A percentile compares a stretch with the other conserved stretches of the same genome.
Conservation (phyloP, 2,797 vertebrate species). For the Nyctibius grandis region DNA sequence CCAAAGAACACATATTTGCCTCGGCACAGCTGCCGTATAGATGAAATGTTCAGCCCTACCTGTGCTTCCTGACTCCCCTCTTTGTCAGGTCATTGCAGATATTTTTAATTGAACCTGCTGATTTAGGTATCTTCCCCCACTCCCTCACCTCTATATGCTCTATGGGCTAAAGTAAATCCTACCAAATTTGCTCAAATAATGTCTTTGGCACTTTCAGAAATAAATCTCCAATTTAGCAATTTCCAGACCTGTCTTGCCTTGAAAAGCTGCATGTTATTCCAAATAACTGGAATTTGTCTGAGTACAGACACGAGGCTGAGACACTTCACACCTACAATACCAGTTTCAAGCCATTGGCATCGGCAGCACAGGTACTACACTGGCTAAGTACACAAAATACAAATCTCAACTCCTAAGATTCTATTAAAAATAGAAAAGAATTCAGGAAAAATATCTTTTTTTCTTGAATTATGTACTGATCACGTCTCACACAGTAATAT, state of each 20-base stretch:
- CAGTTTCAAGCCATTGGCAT: not conserved
- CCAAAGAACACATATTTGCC: not conserved
- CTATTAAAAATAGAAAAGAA: not conserved
- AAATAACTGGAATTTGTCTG: not conserved
- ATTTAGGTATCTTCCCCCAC: not conserved
- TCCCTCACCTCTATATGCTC: not conserved
- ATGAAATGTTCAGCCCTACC: not conserved
- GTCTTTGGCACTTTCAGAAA: not conserved
- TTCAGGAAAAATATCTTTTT: not conserved
- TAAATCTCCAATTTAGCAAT: not conserved
- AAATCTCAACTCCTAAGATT: not conserved
- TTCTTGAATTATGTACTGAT: rapidly evolving
- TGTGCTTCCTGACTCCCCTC: not conserved
- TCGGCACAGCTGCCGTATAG: not conserved
- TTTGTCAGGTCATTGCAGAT: not conserved
- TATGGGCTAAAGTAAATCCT: not conserved
- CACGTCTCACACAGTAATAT: not conserved
- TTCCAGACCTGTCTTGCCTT: not conserved
- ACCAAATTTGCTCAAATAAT: not conserved
- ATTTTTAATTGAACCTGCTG: not conserved
- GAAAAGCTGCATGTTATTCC: not conserved
- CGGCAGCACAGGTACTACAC: not conserved
- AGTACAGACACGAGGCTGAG: not conserved
- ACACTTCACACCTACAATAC: not conserved
- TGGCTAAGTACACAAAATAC: not conserved